Conservation (phyloP, 1,140 invertebrate genomes). For the Zaprionus tsacasi region DNA sequence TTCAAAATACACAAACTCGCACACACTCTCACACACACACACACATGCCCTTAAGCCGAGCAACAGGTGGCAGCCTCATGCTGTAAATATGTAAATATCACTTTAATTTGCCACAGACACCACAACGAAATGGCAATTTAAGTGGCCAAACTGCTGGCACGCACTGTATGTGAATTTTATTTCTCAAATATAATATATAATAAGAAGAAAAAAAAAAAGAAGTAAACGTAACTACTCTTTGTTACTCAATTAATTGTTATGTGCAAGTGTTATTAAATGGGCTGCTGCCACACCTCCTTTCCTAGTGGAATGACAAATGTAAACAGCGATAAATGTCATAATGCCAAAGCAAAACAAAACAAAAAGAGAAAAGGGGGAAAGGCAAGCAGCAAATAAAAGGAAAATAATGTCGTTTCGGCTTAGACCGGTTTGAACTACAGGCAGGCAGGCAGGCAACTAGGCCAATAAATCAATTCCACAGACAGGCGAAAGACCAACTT, state of each 20-base stretch:
- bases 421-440: slow-evolving; percentile 37
- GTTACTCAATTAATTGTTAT: slow-evolving; percentile 13
- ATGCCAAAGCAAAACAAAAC: slow-evolving; percentile 33
- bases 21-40: slow-evolving; percentile 4
- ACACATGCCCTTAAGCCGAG: neutral
- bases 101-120: slow-evolving; percentile 19
- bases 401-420: slow-evolving; percentile 33
- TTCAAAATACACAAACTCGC: slow-evolving; percentile 14
- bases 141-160: slow-evolving; percentile 18
- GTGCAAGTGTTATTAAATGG: slow-evolving; percentile 21
- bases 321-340: slow-evolving; percentile 56
- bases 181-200: neutral
- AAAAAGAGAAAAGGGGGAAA: neutral
- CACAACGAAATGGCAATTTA: slow-evolving; percentile 2
- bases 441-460: slow-evolving; percentile 26
- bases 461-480: slow-evolving; percentile 76
- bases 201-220: neutral
- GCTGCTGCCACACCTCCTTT: slow-evolving; percentile 4
- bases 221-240: neutral
- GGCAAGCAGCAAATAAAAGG: slow-evolving; percentile 28
- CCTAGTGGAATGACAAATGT: slow-evolving; percentile 30
- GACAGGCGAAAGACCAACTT: slow-evolving; percentile 44
- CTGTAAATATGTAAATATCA: slow-evolving; percentile 18
- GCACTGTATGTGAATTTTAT: slow-evolving; percentile 4
- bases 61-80: slow-evolving; percentile 53